A percentile compares a stretch with the other conserved stretches of the same genome.
These are phyloP conservation scores for Pandion haliaetus DNA, from an alignment of 2,113 vertebrate genomes.

Conservation along the genomic window DNA sequence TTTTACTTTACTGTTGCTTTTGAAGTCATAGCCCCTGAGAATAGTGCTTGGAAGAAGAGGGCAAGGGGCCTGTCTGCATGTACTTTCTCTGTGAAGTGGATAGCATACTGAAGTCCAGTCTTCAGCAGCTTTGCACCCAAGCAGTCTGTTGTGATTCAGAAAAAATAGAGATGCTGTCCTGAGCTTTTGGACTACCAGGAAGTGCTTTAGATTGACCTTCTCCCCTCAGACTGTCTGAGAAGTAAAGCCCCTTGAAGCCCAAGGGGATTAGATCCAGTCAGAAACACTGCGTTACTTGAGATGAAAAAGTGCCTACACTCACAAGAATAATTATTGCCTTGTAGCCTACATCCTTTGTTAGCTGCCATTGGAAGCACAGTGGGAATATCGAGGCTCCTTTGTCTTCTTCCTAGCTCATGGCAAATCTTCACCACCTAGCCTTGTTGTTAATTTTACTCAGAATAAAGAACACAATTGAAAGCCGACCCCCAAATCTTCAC, in stretches of 20 bases:
- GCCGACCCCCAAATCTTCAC: neutral
- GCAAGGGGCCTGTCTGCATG: neutral
- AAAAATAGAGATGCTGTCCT: neutral
- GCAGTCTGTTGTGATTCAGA: neutral
- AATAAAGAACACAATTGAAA: neutral
- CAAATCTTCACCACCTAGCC: neutral
- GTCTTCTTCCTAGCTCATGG: neutral
- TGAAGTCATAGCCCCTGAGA: neutral
- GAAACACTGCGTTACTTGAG: neutral
- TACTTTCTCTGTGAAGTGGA: neutral
- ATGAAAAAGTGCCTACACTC: neutral
- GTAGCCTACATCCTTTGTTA: neutral
- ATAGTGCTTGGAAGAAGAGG: neutral
- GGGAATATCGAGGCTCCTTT: neutral
- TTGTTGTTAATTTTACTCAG: neutral
- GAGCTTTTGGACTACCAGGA: neutral
- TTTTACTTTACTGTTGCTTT: neutral
- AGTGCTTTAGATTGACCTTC: neutral
- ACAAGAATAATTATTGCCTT: neutral
- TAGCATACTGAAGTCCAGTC: neutral
- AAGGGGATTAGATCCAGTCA: neutral
- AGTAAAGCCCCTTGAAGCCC: neutral
- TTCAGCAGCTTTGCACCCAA: neutral
- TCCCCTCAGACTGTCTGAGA: neutral
- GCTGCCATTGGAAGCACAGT: neutral